Evolutionary conservation across 2,888 invertebrate species (phyloP).

Genomic region (Leptothorax acervorum): DNA sequence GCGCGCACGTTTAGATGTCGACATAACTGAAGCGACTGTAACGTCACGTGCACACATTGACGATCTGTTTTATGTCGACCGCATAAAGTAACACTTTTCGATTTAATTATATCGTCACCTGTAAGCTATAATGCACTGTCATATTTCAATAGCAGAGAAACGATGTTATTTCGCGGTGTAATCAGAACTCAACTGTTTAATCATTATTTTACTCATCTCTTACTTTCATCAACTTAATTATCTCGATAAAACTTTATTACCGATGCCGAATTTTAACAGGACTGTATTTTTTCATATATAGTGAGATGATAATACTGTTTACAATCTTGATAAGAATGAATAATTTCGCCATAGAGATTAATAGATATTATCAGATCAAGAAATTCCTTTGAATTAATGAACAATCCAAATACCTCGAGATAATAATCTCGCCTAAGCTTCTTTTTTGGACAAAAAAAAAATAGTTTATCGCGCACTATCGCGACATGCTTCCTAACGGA

Average conservation of each 20-base stretch:
- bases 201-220: not conserved
- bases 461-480: not conserved
- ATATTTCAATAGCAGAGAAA: not conserved
- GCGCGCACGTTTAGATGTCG: not conserved
- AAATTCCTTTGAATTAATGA: not conserved
- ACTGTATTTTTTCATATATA: not conserved
- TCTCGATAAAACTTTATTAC: not conserved
- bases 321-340: not conserved
- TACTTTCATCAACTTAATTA: not conserved
- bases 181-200: not conserved
- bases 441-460: not conserved
- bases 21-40: not conserved
- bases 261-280: not conserved
- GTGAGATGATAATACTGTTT: not conserved
- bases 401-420: not conserved
- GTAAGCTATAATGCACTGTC: not conserved
- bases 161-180: not conserved
- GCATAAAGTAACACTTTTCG: not conserved
- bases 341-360: not conserved
- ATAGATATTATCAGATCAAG: not conserved
- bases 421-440: not conserved
- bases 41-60: not conserved
- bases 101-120: not conserved
- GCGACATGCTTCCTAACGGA: not conserved
- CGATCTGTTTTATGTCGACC: not conserved